Base-by-base conservation (phyloP, 2,888 invertebrate genomes). In the Conops quadrifasciatus region DNA sequence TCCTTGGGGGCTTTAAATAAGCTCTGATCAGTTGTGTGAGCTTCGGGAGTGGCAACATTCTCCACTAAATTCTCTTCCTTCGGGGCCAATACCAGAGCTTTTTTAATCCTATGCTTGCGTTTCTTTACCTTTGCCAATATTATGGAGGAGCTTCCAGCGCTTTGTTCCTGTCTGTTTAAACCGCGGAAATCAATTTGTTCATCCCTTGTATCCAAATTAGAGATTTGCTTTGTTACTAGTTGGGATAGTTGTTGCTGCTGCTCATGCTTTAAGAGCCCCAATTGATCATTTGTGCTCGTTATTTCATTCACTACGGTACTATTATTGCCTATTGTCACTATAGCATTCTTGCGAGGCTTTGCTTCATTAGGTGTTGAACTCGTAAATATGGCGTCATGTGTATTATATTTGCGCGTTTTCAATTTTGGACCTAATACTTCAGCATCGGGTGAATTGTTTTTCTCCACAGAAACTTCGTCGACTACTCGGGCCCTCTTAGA, bases 361-460 rank as follows among this genome's bases (percentile, higher is more conserved):
- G 63, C 49, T 19, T 65, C 26, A 36, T 66, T 73, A 1, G 67
- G 64, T 1, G 68, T 71, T 36, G 64, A 68, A 4, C 67, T 64
- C 24, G 53, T 49, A 15, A 51, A 36, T 36, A 28, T 68, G 19
- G 21, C 51, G 16, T 68, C 70, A 51, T 73, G 30, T 1, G 71
- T 62, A 47, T 51, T 19, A 45, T 68, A 70, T 59, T 75, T 77
- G 1, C 77, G 75, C 59, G 73, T 74, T 47, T 69, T 73, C 63
- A 24, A 36, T 63, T 19, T 51, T 68, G 15, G 58, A 24, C 2
- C 28, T 16, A 28, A 24, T 58, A 2, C 45, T 3, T 59, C 26
- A 51, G 36, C 11, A 26, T 21, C 13, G 7, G 1, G 0, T 1
- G 21, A n/a, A 24, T 9, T 16, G 4, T 2, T 24, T 69, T 62